Base-by-base conservation (phyloP, 2,797 vertebrate species). In the Neomorphus geoffroyi region DNA sequence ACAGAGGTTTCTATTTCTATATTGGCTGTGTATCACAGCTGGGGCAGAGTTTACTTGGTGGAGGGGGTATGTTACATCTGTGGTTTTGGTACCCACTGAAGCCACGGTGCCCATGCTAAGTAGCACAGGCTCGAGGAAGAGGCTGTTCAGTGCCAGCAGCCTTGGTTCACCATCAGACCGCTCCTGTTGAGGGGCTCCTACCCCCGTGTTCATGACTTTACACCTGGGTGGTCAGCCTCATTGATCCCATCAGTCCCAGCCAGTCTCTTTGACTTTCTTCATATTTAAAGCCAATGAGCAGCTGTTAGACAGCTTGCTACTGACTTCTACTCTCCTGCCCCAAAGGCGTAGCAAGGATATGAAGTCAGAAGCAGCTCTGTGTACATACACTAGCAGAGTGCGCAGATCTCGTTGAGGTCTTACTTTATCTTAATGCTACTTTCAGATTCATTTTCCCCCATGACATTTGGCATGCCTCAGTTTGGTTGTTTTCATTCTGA, bases 311-410 rank as follows among this genome's bases (percentile, higher is more conserved):
- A 37, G 9, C 39, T 28, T 30, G 12, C 19, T n/a, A 6, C 56
- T 23, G 26, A 28, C 46, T 81, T 54, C 41, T 35, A 32, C 30
- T 45, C n/a, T 73, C 15, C 50, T 45, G 30, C 30, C 45, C 27
- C 1, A 0, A 26, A 22, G 56, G 66, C 2, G 2, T 21, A 54
- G 33, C 17, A 53, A 37, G 11, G 43, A 19, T 35, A 15, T n/a
- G 23, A 77, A 80, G 14, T 21, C 3, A 0, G 10, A 8, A 58
- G 33, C 13, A 28, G 35, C 11, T 18, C 7, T 2, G 0, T 0
- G 6, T n/a, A 46, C 13, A 24, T 56, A 14, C 19, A 3, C 11
- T 35, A 18, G 26, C 5, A 30, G n/a, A 85, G 26, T 6, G 22
- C 13, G 11, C 24, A 51, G 53, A 50, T 28, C 11, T 24, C 64